These are phyloP conservation scores for Enoplosus armatus DNA, from an alignment of 2,797 vertebrate species.

Conservation along the genomic window DNA sequence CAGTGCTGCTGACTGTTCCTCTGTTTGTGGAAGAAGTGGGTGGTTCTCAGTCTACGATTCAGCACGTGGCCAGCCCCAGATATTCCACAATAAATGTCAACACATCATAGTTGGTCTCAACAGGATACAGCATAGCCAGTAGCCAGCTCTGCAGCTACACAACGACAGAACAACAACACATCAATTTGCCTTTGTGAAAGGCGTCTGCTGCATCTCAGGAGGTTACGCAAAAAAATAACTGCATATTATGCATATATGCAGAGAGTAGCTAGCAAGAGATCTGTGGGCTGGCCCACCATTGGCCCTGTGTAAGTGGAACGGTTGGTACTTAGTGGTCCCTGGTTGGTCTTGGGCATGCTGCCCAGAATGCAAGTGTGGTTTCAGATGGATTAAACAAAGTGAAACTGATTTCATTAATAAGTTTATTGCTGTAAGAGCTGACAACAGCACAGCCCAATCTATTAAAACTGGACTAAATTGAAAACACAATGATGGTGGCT, in stretches of 20 bases:
- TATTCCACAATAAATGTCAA: neutral
- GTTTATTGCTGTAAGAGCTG: neutral
- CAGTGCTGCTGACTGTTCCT: too few relatives aligned
- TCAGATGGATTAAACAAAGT: too few relatives aligned
- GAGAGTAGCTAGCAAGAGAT: too few relatives aligned
- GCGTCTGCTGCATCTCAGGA: neutral
- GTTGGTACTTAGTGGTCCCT: neutral
- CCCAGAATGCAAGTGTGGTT: neutral
- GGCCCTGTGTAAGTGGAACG: neutral
- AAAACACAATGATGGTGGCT: too few relatives aligned
- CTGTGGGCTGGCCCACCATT: too few relatives aligned
- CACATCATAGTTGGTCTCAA: neutral
- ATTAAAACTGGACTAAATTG: too few relatives aligned
- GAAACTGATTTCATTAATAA: neutral
- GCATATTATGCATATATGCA: too few relatives aligned
- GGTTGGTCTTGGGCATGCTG: neutral
- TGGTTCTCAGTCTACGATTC: too few relatives aligned
- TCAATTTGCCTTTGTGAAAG: neutral
- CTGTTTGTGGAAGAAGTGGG: too few relatives aligned
- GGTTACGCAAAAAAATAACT: too few relatives aligned
- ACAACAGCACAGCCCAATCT: neutral
- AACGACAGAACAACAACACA: neutral
- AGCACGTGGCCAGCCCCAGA: too few relatives aligned
- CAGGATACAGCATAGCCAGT: neutral
- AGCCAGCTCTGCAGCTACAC: neutral